These are phyloP conservation scores for Montipora efflorescens DNA, from an alignment of 64 coral and sea anemone genomes.

Conservation along the genomic window DNA sequence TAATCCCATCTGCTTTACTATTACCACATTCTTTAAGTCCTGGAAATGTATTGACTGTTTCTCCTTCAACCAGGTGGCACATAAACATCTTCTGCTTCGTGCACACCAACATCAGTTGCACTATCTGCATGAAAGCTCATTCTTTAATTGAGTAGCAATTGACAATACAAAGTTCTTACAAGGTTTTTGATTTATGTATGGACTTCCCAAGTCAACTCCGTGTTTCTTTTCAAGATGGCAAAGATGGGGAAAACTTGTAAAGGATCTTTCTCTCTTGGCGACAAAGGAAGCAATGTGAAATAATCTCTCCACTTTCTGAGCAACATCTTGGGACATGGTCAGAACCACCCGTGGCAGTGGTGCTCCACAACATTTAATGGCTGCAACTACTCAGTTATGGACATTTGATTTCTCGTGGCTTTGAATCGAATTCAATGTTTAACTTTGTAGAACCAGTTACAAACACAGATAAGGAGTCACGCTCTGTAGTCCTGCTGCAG, in stretches of 20 bases:
- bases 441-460: constrained; percentile 55
- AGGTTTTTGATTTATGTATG: constrained; percentile 41
- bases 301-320: constrained; percentile 46
- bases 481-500: constrained; percentile 14
- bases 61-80: constrained; percentile 65
- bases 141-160: constrained; percentile 49
- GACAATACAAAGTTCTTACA: constrained; percentile 17
- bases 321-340: constrained; percentile 23
- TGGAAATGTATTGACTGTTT: constrained; percentile 58
- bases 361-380: constrained; percentile 52
- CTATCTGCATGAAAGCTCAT: constrained; percentile 64
- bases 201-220: constrained; percentile 55
- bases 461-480: constrained; percentile 36
- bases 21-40: constrained; percentile 66
- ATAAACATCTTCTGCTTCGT: constrained; percentile 71
- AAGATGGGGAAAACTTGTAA: constrained; percentile 53
- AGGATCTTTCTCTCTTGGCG: constrained; percentile 50
- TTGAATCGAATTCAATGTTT: constrained; percentile 49
- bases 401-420: constrained; percentile 56
- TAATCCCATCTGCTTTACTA: constrained; percentile 58
- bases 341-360: constrained; percentile 24
- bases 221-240: constrained; percentile 66
- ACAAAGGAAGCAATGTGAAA: constrained; percentile 54
- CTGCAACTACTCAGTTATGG: constrained; percentile 49
- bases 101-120: constrained; percentile 56